Evolutionary conservation across 1,140 invertebrate species (phyloP).

Genomic region (Trachymyrmex septentrionalis): DNA sequence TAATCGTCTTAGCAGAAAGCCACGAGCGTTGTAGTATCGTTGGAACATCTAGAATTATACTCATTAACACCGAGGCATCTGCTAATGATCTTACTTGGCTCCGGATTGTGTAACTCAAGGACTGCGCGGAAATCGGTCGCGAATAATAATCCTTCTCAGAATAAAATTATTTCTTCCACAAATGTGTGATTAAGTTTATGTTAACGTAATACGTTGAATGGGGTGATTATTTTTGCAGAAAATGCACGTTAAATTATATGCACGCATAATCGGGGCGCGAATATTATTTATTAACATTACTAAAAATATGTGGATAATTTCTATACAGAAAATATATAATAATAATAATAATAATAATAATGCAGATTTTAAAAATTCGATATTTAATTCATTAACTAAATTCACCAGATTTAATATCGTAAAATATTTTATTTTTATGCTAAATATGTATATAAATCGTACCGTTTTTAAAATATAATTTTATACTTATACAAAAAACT

Average conservation of each 20-base stretch:
- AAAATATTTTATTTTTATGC: slow-evolving; percentile 27
- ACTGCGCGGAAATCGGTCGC: slow-evolving; percentile 75
- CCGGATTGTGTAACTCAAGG: slow-evolving; percentile 78
- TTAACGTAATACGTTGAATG: neutral
- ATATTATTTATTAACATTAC: slow-evolving; percentile 18
- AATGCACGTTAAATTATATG: slow-evolving; percentile 13
- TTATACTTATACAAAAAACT: neutral
- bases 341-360: slow-evolving; percentile 7
- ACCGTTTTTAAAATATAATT: neutral
- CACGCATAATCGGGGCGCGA: neutral
- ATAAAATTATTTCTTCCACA: slow-evolving; percentile 70
- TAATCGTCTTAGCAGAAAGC: slow-evolving; percentile 76
- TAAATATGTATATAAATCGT: neutral
- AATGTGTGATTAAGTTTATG: slow-evolving; percentile 44
- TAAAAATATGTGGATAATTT: slow-evolving; percentile 11
- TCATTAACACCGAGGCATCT: slow-evolving; percentile 78
- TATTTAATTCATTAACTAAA: slow-evolving; percentile 26
- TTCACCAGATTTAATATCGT: slow-evolving; percentile 28
- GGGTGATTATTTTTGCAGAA: slow-evolving; percentile 21
- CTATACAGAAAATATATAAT: neutral
- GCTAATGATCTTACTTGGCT: slow-evolving; percentile 78
- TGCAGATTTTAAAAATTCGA: neutral
- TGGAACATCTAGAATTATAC: slow-evolving; percentile 78
- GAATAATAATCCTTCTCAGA: slow-evolving; percentile 72
- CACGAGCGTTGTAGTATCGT: slow-evolving; percentile 71